Evolutionary conservation across 2,113 vertebrate species (phyloP).

Genomic region (Nibea coibor): DNA sequence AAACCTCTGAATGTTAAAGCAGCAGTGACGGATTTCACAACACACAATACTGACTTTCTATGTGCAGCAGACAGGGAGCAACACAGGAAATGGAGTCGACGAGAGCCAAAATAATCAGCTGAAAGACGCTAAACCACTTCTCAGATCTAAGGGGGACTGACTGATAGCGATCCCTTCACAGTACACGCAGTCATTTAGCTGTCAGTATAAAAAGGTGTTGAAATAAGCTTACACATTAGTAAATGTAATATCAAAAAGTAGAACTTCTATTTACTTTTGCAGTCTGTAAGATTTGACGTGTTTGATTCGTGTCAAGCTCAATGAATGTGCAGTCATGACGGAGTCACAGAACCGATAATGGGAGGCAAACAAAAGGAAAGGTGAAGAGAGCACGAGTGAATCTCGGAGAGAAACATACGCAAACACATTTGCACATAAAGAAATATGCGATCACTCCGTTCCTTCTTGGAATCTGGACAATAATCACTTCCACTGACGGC

Average conservation of each 20-base stretch:
- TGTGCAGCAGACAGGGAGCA: not conserved
- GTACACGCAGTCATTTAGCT: too few relatives aligned
- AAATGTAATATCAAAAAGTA: not conserved
- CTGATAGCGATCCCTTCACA: too few relatives aligned
- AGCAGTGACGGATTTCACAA: not conserved
- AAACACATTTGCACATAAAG: not conserved
- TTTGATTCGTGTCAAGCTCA: not conserved
- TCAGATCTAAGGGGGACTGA: too few relatives aligned
- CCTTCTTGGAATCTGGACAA: not conserved
- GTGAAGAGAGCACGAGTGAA: not conserved
- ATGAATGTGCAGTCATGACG: not conserved
- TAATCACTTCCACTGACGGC: constrained; percentile 1
- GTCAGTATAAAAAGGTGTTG: too few relatives aligned
- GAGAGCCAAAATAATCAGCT: too few relatives aligned
- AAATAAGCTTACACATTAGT: not conserved
- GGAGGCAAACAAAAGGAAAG: not conserved
- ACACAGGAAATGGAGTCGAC: not conserved
- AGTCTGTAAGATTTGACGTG: not conserved
- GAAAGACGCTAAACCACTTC: too few relatives aligned
- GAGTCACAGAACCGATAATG: not conserved
- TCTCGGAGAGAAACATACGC: not conserved
- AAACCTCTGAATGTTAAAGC: not conserved
- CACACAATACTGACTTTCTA: not conserved
- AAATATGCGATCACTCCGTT: not conserved
- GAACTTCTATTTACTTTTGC: not conserved